Evolutionary conservation across 2,797 vertebrate genomes (phyloP), one percentile per base, ranked within the genome.

Genomic region (Pseudochromis fuscus): DNA sequence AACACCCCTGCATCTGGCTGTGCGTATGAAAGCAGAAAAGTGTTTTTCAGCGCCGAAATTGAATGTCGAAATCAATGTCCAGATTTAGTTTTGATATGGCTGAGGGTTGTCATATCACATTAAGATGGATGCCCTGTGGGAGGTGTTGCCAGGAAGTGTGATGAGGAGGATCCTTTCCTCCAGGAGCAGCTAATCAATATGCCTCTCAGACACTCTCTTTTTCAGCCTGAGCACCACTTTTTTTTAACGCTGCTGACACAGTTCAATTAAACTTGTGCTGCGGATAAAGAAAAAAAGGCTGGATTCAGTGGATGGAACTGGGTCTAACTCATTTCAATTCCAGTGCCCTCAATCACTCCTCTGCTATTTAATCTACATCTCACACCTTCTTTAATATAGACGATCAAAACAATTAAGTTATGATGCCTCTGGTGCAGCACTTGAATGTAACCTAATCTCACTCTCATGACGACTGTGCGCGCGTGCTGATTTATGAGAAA

Each of bases 101-200:
- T 72, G 57, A 74, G 64, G 79, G 77, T 83, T 88, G 91, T 90
- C 89, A 88, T 86, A 87, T 89, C 83, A 81, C 84, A 92, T 92
- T 91, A 92, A 88, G 83, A 87, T 59, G 71, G 83, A 86, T 88
- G 81, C 81, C 81, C 75, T 60, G 71, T 75, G 82, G 84, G 85
- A 90, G 77, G 79, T 83, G 80, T 85, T 83, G 78, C 77, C 73
- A 78, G 86, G 71, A 86, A 84, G 77, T 67, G 79, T 77, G 85
- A 88, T 88, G 83, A 83, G 85, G 59, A 83, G 69, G 75, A 88
- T 88, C 75, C 68, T 83, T 64, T 75, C 80, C 81, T 72, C 80
- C 66, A 77, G 70, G 67, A 82, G 80, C 65, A 67, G 67, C 83
- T 83, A 80, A 93, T 93, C 88, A 89, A 92, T 91, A 91, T 80